Base-by-base conservation (phyloP, 2,888 invertebrate species). In the Microctonus brassicae region DNA sequence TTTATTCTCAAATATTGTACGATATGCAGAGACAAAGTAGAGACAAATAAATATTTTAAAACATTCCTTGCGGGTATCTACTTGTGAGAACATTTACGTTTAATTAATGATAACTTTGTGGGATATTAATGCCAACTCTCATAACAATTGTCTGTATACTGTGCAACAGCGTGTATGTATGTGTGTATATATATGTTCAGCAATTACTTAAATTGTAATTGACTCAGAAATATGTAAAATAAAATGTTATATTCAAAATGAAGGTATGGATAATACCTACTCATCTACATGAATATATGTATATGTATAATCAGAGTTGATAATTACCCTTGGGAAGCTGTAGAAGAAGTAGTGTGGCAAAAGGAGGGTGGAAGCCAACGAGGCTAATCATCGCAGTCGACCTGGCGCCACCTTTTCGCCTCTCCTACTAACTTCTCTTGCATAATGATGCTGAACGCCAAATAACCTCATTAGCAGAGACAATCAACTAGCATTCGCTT, bases 21-120 rank as follows among this genome's bases (percentile, higher is more conserved):
- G n/a, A n/a, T 53, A n/a, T 53, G 9, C 26, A 13, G 11, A 13
- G 29, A 22, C 58, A 3, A n/a, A 39, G 39, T 39, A 58, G 33
- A 33, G 39, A 29, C 24, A 42, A 73, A 69, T 69, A 69, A 71
- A 73, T 67, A 57, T 52, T 71, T 71, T 68, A 65, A 70, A 75
- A 75, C 69, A 42, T 29, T 2, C 20, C 24, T 57, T 61, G 22
- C n/a, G 57, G 29, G n/a, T 24, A 6, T 57, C n/a, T 39, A 13
- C 1, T 39, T 39, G 22, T 17, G 10, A 34, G 20, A 22, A 34
- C 2, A 24, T 61, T 61, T 9, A 13, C 9, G 17, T 61, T 9
- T 22, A 60, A 20, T 29, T 34, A 34, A 60, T 36, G 17, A 10
- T 20, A 11, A 11, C 20, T 11, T 20, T n/a, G n/a, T 7, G 22